Evolutionary conservation across 2,797 vertebrate genomes (phyloP).

Genomic region (Vespertilio murinus): DNA sequence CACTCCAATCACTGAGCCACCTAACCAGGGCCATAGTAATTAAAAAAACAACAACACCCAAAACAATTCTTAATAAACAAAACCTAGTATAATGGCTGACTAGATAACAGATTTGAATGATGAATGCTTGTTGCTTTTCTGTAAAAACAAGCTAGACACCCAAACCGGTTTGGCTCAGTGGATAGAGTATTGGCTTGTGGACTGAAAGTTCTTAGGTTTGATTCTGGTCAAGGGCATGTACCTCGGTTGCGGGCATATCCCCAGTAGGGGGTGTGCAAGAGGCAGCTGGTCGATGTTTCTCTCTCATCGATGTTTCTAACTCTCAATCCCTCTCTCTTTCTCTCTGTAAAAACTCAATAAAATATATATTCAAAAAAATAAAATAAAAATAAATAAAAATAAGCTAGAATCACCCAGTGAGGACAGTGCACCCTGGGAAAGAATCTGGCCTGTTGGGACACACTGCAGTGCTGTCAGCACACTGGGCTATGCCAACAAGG

Average conservation of each 20-base stretch:
- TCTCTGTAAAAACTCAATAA: too few species aligned
- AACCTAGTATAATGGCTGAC: not conserved
- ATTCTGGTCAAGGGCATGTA: too few species aligned
- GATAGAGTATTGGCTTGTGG: too few species aligned
- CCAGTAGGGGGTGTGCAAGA: too few species aligned
- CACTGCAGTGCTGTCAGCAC: not conserved
- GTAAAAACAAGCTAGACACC: not conserved
- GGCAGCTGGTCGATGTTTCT: too few species aligned
- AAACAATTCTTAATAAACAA: slow-evolving; percentile 24
- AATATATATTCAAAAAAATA: too few species aligned
- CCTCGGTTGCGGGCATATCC: too few species aligned
- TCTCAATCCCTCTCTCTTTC: too few species aligned
- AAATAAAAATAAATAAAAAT: too few species aligned
- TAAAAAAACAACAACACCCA: not conserved
- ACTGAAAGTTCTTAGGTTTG: too few species aligned
- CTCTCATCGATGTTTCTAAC: too few species aligned
- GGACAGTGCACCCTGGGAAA: not conserved
- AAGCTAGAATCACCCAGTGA: not conserved
- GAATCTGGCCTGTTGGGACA: not conserved
- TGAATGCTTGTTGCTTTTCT: not conserved
- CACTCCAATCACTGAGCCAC: not conserved
- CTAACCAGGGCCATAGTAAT: not conserved
- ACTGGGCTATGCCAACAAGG: not conserved
- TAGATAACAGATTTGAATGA: not conserved
- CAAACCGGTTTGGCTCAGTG: too few species aligned